A percentile compares a stretch with the other conserved stretches of the same genome.
These are phyloP conservation scores for Lophotis ruficrista DNA, from an alignment of 2,113 vertebrate species.

Conservation along the genomic window DNA sequence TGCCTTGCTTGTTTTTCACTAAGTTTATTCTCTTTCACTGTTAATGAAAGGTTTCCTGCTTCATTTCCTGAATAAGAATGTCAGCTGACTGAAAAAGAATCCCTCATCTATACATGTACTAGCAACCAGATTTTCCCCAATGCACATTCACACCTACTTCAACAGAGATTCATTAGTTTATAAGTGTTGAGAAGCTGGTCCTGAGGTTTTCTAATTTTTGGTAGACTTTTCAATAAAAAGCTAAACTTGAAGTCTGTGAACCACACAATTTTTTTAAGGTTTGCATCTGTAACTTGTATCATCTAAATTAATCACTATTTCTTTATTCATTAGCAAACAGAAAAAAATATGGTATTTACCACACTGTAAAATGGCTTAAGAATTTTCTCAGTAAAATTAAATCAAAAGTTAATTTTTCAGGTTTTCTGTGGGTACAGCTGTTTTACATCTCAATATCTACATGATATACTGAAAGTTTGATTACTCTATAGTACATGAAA, in stretches of 20 bases:
- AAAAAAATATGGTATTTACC: not conserved
- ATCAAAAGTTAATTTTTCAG: not conserved
- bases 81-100: not conserved
- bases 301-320: not conserved
- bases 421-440: not conserved
- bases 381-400: not conserved
- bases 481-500: not conserved
- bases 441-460: not conserved
- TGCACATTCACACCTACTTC: not conserved
- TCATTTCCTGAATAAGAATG: not conserved
- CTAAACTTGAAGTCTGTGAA: not conserved
- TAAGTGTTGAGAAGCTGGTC: not conserved
- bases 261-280: not conserved
- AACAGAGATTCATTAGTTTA: not conserved
- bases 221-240: not conserved
- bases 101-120: not conserved
- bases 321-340: not conserved
- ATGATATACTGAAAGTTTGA: not conserved
- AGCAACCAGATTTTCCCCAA: not conserved
- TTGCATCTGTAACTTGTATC: not conserved
- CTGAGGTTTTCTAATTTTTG: not conserved
- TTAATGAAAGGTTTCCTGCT: conserved; percentile 10
- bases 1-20: not conserved
- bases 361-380: not conserved
- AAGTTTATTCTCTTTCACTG: not conserved